These are phyloP conservation scores for Heliconius melpomene DNA, from an alignment of 1,140 invertebrate species.

Conservation along the genomic window DNA sequence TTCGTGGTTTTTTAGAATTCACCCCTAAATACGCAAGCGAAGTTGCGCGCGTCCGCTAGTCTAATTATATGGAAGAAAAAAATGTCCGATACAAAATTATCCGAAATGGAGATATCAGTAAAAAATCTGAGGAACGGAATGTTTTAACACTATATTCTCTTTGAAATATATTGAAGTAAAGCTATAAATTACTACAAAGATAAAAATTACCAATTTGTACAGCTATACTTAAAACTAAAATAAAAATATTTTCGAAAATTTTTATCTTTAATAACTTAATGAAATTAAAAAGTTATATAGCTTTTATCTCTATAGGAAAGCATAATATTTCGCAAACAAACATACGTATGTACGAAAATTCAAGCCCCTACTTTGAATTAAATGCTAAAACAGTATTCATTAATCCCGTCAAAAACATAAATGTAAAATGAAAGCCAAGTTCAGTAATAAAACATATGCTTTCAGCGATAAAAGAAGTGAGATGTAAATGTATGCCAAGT, in stretches of 20 bases:
- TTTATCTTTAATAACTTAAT: neutral
- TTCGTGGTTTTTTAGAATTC: too few relatives aligned
- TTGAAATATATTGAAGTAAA: neutral
- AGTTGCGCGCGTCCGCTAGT: too few relatives aligned
- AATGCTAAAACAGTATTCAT: neutral
- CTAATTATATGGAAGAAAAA: too few relatives aligned
- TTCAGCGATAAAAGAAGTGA: too few relatives aligned
- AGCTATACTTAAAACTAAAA: neutral
- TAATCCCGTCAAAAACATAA: too few relatives aligned
- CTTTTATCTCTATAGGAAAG: neutral
- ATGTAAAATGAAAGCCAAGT: too few relatives aligned
- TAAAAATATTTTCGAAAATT: neutral
- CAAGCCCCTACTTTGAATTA: neutral
- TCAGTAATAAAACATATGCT: too few relatives aligned
- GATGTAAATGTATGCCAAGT: too few relatives aligned
- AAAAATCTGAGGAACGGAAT: neutral
- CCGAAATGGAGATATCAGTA: too few relatives aligned
- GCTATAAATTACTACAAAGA: neutral
- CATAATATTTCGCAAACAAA: neutral
- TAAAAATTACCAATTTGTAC: neutral
- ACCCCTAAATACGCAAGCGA: too few relatives aligned
- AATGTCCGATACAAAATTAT: neutral
- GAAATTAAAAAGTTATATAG: neutral
- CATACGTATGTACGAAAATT: neutral
- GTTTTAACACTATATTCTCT: neutral